Evolutionary conservation across 1,140 invertebrate genomes (phyloP).

Genomic region (Portunus trituberculatus): DNA sequence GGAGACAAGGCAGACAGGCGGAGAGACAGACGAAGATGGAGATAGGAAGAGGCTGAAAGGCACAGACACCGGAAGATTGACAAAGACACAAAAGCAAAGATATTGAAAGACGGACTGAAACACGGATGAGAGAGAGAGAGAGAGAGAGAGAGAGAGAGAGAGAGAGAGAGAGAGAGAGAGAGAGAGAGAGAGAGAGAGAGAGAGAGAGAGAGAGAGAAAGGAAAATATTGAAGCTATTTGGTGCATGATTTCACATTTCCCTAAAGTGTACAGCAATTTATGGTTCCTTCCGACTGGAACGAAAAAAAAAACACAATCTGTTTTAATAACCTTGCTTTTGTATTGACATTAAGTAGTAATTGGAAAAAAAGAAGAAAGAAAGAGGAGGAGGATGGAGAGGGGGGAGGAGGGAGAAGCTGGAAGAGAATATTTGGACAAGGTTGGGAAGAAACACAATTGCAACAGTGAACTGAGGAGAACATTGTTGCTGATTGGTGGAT

Average conservation of each 20-base stretch:
- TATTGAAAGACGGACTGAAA: background rate
- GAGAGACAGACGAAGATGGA: background rate
- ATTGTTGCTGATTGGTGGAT: background rate
- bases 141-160: constrained; percentile 43
- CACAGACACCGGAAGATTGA: background rate
- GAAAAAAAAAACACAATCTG: too few relatives aligned
- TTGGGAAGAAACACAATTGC: background rate
- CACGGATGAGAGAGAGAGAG: background rate
- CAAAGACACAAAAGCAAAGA: background rate
- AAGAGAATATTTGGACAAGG: background rate
- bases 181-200: constrained; percentile 38
- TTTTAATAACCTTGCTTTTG: background rate
- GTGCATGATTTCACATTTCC: too few relatives aligned
- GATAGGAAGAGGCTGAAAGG: background rate
- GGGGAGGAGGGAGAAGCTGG: background rate
- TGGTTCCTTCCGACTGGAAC: too few relatives aligned
- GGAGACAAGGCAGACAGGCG: background rate
- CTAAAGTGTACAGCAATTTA: background rate
- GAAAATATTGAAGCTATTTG: background rate
- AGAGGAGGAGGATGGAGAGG: background rate
- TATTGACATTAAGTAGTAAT: background rate
- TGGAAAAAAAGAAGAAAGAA: background rate
- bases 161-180: constrained; percentile 31
- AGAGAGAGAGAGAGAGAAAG: background rate
- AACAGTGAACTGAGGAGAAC: background rate